phyloP scores from a whole-genome alignment of 1,140 invertebrate genomes.

The Calliphora vicina region DNA sequence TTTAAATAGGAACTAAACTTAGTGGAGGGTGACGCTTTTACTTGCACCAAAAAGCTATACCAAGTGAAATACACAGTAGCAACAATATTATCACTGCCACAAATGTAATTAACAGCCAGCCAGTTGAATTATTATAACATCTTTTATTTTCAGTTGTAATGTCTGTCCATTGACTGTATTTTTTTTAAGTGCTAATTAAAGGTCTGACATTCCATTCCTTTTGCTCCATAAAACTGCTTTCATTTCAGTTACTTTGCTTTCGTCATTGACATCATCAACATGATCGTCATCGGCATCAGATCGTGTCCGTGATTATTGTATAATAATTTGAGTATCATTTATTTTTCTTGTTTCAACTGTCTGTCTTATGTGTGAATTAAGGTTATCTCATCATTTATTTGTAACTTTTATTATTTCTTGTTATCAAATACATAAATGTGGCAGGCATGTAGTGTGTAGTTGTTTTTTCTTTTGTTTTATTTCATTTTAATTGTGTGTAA shows the following conservation, averaged over 20 bases:
- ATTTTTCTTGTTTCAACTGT: background rate
- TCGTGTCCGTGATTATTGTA: background rate
- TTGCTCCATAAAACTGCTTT: background rate
- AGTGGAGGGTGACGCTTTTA: background rate
- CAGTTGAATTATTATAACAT: background rate
- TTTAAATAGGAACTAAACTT: slow-evolving; percentile 1
- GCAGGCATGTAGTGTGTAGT: no score
- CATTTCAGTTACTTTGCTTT: background rate
- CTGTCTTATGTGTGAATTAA: background rate
- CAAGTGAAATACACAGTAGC: background rate
- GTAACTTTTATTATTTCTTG: background rate
- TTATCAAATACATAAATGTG: slow-evolving; percentile 2
- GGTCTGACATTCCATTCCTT: background rate
- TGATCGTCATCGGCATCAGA: background rate
- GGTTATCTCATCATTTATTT: slow-evolving; percentile 18
- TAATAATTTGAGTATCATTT: background rate
- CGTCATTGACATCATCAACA: no score
- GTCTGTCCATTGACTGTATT: background rate
- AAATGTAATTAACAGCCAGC: background rate
- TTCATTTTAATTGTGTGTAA: slow-evolving; percentile 1
- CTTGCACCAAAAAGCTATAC: background rate
- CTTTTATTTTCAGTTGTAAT: background rate
- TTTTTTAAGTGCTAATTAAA: background rate
- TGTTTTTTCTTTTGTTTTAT: slow-evolving; percentile 6
- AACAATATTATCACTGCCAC: background rate